Conservation (phyloP, 1,140 invertebrate genomes). For the Littorina saxatilis region DNA sequence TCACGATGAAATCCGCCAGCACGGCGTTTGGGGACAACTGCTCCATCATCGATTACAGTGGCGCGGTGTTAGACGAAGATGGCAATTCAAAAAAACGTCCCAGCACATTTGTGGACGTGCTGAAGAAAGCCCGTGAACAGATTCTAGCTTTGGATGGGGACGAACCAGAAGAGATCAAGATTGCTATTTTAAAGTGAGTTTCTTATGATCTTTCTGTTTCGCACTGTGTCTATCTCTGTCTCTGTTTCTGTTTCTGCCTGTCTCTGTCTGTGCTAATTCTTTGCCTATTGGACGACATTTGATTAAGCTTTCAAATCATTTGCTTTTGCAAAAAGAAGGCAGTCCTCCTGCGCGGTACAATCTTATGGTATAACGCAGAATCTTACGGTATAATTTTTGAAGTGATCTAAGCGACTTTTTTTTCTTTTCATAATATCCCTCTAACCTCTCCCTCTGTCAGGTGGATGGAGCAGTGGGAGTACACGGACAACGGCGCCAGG, state of each 20-base stretch:
- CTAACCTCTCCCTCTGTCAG: too few species aligned
- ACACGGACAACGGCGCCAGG: constrained; percentile 27
- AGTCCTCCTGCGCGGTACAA: not conserved
- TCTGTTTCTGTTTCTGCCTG: not conserved
- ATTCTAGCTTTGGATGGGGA: not conserved
- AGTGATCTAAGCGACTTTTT: too few species aligned
- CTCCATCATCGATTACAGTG: not conserved
- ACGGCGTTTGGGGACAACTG: too few species aligned
- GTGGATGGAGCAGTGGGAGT: constrained; percentile 28
- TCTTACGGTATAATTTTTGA: not conserved
- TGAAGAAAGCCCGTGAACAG: not conserved
- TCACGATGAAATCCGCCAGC: too few species aligned
- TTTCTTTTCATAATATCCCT: too few species aligned
- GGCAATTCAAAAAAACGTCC: not conserved
- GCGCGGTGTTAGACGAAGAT: not conserved
- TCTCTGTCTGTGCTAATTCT: too few species aligned
- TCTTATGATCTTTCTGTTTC: not conserved
- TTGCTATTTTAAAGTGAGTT: constrained; percentile 21
- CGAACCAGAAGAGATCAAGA: constrained; percentile 10
- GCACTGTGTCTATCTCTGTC: not conserved
- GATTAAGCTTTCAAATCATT: too few species aligned
- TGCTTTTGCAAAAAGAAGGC: too few species aligned
- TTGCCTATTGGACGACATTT: too few species aligned
- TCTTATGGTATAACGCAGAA: constrained; percentile 6
- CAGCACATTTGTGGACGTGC: not conserved